Evolutionary conservation across 2,113 vertebrate genomes (phyloP).

Genomic region (Myocastor coypus): DNA sequence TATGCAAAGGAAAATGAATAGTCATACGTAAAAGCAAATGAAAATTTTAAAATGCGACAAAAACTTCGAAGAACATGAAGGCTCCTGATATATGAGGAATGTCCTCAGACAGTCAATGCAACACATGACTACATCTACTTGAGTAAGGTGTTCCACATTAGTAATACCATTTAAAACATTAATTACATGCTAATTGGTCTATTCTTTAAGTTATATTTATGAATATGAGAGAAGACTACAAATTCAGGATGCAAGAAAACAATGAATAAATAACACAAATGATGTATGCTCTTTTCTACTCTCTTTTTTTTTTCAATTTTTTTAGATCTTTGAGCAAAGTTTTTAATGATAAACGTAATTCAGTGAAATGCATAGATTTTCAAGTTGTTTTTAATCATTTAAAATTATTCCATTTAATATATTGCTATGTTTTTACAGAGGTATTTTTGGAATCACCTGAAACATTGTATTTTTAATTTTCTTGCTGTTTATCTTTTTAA

Average conservation of each 20-base stretch:
- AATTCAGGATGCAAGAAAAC: no score
- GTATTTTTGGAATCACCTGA: conserved; percentile 82
- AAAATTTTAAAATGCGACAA: neutral
- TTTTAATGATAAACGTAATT: conserved; percentile 76
- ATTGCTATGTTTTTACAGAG: conserved; percentile 78
- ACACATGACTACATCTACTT: neutral
- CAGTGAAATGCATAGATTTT: conserved; percentile 73
- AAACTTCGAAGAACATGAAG: neutral
- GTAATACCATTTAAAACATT: neutral
- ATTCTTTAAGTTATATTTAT: neutral
- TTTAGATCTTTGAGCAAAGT: conserved; percentile 75
- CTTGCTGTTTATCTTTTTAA: conserved; percentile 84
- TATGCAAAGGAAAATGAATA: neutral
- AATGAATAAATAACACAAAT: neutral
- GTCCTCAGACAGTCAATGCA: neutral
- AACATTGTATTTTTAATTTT: conserved; percentile 82
- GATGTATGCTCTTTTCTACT: neutral
- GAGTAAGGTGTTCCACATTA: neutral
- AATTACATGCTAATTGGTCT: rapidly evolving
- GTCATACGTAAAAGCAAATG: neutral
- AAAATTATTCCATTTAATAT: conserved; percentile 68
- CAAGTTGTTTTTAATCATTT: conserved; percentile 79
- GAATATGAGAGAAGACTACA: neutral
- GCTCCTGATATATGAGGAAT: neutral
- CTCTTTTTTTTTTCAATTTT: neutral